Conservation (phyloP, 2,113 vertebrate species). For the Zootoca vivipara region DNA sequence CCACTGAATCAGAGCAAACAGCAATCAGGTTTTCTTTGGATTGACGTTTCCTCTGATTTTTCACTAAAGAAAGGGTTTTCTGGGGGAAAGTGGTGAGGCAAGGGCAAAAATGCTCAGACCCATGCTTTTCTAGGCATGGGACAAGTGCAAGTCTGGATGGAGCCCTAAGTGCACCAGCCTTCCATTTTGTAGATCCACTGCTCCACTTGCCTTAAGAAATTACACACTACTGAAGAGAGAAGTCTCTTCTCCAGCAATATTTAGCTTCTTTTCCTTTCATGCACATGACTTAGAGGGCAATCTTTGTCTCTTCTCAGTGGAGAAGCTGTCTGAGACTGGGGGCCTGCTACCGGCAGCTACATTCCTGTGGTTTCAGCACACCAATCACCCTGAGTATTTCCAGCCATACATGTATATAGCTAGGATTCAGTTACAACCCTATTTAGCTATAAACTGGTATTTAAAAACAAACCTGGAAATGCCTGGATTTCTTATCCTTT, state of each 20-base stretch:
- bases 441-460: background rate
- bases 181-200: background rate
- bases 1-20: too few species aligned
- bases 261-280: background rate
- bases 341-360: background rate
- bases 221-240: background rate
- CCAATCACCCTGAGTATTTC: background rate
- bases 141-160: too few species aligned
- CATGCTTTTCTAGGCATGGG: too few species aligned
- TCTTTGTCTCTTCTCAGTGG: background rate
- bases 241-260: background rate
- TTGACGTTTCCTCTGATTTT: too few species aligned
- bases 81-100: too few species aligned
- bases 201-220: background rate
- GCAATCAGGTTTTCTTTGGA: too few species aligned
- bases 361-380: constrained; percentile 5
- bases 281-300: background rate
- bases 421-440: background rate
- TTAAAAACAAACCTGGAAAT: background rate
- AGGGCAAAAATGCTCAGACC: too few species aligned
- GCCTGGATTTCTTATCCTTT: background rate
- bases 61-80: too few species aligned
- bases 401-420: background rate
- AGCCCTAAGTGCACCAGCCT: background rate
- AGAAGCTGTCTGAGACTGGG: background rate